These are phyloP conservation scores for Dasyurus viverrinus DNA, from an alignment of 2,113 vertebrate genomes.

Conservation along the genomic window DNA sequence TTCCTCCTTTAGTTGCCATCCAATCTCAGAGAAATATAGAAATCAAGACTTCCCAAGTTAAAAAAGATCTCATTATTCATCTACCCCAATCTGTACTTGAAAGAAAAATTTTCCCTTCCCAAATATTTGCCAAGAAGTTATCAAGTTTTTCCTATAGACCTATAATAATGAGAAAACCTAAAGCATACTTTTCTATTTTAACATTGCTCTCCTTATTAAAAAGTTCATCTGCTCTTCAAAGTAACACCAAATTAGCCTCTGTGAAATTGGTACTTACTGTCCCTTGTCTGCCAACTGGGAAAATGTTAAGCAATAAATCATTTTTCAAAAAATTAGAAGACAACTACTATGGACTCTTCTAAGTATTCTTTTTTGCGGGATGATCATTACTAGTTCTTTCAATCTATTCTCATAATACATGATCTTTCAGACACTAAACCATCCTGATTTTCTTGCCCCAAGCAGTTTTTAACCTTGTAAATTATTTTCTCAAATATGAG, in stretches of 20 bases:
- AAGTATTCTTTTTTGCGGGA: not conserved
- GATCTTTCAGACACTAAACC: not conserved
- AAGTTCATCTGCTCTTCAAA: not conserved
- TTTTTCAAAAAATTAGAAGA: not conserved
- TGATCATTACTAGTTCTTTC: not conserved
- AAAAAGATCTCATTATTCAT: not conserved
- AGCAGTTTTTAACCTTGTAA: not conserved
- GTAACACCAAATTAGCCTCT: not conserved
- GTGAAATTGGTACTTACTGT: not conserved
- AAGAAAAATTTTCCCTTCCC: not conserved
- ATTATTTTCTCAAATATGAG: not conserved
- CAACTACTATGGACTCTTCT: not conserved
- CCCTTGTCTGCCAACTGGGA: not conserved
- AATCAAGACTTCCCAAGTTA: not conserved
- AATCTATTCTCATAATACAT: not conserved
- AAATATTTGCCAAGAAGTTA: not conserved
- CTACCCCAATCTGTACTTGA: not conserved
- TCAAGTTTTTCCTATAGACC: not conserved
- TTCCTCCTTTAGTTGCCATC: not conserved
- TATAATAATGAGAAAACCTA: not conserved
- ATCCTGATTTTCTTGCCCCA: not conserved
- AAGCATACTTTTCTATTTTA: not conserved
- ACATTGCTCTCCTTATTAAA: not conserved
- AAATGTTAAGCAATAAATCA: not conserved
- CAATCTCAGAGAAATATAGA: not conserved